phyloP scores from a whole-genome alignment of 1,140 invertebrate genomes.

The Aradophagus sp. region DNA sequence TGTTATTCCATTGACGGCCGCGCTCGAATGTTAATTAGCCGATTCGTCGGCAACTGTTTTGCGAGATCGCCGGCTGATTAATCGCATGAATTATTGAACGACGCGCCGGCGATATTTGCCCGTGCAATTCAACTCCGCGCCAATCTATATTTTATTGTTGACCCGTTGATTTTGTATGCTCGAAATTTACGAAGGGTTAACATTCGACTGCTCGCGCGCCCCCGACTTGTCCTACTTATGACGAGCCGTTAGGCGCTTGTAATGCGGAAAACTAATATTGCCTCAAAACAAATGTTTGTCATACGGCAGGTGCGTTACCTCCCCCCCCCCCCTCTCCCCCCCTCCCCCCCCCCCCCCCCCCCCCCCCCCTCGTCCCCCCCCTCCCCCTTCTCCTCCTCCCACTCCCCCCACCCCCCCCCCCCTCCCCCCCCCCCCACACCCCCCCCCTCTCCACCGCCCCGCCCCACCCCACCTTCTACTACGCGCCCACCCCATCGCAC shows the following conservation, averaged over 20 bases:
- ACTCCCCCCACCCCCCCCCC: no score
- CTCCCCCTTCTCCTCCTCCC: no score
- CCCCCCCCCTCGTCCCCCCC: no score
- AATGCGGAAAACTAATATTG: constrained; percentile 40
- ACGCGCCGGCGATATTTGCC: constrained; percentile 10
- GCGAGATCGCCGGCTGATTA: constrained; percentile 16
- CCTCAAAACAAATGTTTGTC: constrained; percentile 34
- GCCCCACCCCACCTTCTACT: no score
- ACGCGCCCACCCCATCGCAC: no score
- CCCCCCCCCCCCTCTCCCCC: no score
- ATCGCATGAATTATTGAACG: constrained; percentile 29
- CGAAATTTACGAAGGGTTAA: constrained; percentile 21
- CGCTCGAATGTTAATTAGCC: constrained; percentile 25
- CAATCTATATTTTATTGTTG: constrained; percentile 21
- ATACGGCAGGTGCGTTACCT: constrained; percentile 13
- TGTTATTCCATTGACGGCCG: constrained; percentile 9
- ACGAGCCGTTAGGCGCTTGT: constrained; percentile 3
- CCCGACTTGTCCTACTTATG: constrained; percentile 19
- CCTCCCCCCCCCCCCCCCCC: no score
- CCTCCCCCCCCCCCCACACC: no score
- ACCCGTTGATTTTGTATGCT: constrained; percentile 13
- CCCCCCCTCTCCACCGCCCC: no score
- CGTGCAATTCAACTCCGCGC: neutral
- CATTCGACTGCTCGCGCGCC: constrained; percentile 7
- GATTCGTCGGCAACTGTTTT: constrained; percentile 16